Evolutionary conservation across 2,113 vertebrate species (phyloP), one percentile per base, ranked within the genome.

Genomic region (Edolisoma coerulescens): DNA sequence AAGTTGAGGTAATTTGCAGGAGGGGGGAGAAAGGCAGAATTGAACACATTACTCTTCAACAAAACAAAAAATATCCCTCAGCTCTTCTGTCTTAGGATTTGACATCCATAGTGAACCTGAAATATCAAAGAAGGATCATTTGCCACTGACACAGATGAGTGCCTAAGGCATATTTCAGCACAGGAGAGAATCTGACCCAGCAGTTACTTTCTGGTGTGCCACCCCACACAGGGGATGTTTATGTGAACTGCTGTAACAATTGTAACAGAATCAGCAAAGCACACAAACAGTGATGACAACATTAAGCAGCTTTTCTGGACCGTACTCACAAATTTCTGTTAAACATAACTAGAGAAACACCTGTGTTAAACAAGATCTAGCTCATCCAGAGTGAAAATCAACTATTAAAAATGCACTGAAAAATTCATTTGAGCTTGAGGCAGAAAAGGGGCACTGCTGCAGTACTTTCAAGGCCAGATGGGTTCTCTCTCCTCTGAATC

Each of bases 311-410:
- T 86, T 96, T 61, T 42, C 49, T 56, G 64, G 67, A 60, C 65
- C 33, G 8, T 81, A 45, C 24, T 68, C 45, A 59, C 45, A 84
- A 63, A 65, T 74, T 90, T 93, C 70, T 77, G 10, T 60, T 89
- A 80, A 95, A 89, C 12, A 18, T 84, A 96, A 95, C 59, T 84
- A 89, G 26, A 83, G 15, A 42, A 92, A 85, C 27, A 80, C 61
- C 57, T 80, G 27, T 88, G 64, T 93, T 95, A 87, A 94, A 91
- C 32, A 86, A 85, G 37, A 41, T 33, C 39, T 68, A 78, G 11
- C 5, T 65, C 17, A 61, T 57, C 17, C 17, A 70, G 28, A 21
- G 11, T 61, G 56, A 86, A 92, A 82, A 50, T 52, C 7, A 47
- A 9, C 27, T 60, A 7, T 53, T 73, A 41, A 69, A 73, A 85